phyloP scores from a whole-genome alignment of 2,888 invertebrate genomes.

The Cylloceria caligata region DNA sequence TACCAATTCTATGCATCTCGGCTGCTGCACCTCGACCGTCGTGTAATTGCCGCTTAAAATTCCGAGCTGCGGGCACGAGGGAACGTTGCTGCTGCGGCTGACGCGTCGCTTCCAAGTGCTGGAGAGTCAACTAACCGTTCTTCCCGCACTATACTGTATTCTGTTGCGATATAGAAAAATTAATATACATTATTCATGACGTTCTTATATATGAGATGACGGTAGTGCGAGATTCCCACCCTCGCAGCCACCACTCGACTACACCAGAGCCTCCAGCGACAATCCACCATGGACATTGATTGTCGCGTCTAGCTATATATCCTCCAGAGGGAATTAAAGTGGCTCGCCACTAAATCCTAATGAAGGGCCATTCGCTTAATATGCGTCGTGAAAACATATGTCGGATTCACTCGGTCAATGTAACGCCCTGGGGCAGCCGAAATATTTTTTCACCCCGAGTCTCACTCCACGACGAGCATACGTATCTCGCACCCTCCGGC shows the following conservation, averaged over 20 bases:
- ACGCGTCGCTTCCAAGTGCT: constrained; percentile 50
- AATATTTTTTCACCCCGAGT: neutral
- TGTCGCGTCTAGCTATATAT: neutral
- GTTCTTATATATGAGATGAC: constrained; percentile 59
- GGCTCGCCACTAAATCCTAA: constrained; percentile 38
- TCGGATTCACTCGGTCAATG: constrained; percentile 34
- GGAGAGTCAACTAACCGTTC: constrained; percentile 62
- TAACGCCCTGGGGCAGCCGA: neutral
- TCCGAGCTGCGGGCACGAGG: constrained; percentile 60
- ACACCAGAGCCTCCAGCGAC: neutral
- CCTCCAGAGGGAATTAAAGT: constrained; percentile 47
- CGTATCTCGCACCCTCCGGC: neutral
- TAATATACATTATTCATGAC: constrained; percentile 72
- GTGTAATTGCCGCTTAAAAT: constrained; percentile 75
- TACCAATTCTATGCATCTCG: constrained; percentile 36
- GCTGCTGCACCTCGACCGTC: constrained; percentile 51
- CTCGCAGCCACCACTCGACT: neutral
- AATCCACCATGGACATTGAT: constrained; percentile 6
- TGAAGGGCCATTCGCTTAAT: constrained; percentile 46
- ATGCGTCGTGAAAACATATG: constrained; percentile 44
- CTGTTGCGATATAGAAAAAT: constrained; percentile 69
- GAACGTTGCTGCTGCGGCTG: constrained; percentile 60
- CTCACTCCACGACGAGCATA: neutral
- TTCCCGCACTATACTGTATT: constrained; percentile 20
- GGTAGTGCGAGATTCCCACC: constrained; percentile 22